Conservation (phyloP, 2,113 vertebrate species). For the Bos javanicus region DNA sequence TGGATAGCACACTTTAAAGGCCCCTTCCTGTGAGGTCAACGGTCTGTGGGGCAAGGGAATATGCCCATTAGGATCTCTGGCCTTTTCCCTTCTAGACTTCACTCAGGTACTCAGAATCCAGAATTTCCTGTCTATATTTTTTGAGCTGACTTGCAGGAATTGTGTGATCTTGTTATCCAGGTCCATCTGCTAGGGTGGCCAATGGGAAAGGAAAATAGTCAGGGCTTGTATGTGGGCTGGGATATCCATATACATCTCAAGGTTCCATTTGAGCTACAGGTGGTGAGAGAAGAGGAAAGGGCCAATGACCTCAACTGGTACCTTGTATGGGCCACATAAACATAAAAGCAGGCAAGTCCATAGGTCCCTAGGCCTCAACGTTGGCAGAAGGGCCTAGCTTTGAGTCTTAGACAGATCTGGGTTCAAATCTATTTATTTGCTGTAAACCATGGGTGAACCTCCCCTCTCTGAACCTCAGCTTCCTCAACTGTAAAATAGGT, state of each 20-base stretch:
- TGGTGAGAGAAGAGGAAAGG: neutral
- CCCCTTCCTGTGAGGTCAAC: neutral
- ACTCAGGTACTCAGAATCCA: neutral
- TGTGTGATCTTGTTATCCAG: neutral
- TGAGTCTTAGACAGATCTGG: neutral
- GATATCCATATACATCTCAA: neutral
- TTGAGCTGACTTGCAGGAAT: conserved; percentile 30
- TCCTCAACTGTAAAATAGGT: conserved; percentile 8
- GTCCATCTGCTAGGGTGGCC: neutral
- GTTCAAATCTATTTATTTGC: neutral
- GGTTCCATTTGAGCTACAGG: neutral
- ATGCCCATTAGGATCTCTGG: neutral
- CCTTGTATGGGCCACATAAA: neutral
- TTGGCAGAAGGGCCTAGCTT: neutral
- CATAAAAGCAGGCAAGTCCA: neutral
- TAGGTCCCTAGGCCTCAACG: neutral
- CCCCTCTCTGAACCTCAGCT: conserved; percentile 2
- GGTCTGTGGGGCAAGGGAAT: neutral
- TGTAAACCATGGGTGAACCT: neutral
- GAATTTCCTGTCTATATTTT: conserved; percentile 12
- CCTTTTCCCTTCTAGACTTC: neutral
- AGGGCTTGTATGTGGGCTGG: neutral
- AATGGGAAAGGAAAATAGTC: neutral
- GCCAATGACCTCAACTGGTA: neutral
- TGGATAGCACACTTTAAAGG: neutral